phyloP scores from a whole-genome alignment of 2,888 invertebrate species.

The Cerastis rubricosa region DNA sequence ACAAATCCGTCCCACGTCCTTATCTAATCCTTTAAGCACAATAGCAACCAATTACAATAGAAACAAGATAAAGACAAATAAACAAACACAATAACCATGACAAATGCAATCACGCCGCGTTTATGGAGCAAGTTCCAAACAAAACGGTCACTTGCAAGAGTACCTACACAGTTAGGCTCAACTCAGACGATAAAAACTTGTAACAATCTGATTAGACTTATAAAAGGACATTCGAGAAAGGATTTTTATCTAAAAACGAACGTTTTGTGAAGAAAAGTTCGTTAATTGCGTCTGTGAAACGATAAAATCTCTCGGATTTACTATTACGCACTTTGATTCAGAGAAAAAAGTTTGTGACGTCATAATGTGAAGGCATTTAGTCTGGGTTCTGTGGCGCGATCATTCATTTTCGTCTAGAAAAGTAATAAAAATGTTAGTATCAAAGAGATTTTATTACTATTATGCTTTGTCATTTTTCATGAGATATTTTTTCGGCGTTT shows the following conservation, averaged over 20 bases:
- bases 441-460: constrained; percentile 50
- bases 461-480: constrained; percentile 43
- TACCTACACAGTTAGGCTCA: constrained; percentile 55
- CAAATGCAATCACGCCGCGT: constrained; percentile 61
- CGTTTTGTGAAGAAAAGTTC: constrained; percentile 55
- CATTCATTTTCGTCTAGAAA: constrained; percentile 59
- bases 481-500: constrained; percentile 19
- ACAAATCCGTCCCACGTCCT: constrained; percentile 10
- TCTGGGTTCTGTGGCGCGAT: constrained; percentile 28
- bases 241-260: constrained; percentile 59
- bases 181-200: constrained; percentile 66
- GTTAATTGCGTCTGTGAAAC: constrained; percentile 55
- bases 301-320: constrained; percentile 50
- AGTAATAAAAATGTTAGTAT: constrained; percentile 45
- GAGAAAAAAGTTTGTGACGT: constrained; percentile 30
- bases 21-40: constrained; percentile 40
- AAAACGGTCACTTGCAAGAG: constrained; percentile 60
- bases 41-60: constrained; percentile 55
- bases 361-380: constrained; percentile 28
- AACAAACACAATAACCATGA: constrained; percentile 62
- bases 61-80: constrained; percentile 62
- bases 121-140: constrained; percentile 59
- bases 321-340: constrained; percentile 52
- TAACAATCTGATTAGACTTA: constrained; percentile 61
- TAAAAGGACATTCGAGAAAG: constrained; percentile 54